Conservation (phyloP, 2,113 vertebrate genomes). For the Phodopus roborovskii region DNA sequence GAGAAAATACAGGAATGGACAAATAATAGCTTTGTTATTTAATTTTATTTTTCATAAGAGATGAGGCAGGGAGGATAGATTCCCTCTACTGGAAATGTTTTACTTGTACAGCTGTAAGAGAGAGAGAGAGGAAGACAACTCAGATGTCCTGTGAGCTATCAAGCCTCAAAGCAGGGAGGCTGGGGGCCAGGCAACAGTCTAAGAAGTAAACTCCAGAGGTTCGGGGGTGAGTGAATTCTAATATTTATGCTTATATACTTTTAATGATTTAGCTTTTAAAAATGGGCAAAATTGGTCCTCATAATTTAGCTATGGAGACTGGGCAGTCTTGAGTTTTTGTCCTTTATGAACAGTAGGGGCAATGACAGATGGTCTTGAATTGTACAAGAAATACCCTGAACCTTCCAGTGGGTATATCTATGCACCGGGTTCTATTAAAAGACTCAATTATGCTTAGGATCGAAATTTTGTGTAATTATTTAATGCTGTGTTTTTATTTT, state of each 20-base stretch:
- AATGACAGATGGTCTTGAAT: not conserved
- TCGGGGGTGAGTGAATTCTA: not conserved
- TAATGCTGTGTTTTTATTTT: not conserved
- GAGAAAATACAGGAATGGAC: not conserved
- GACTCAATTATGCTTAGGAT: not conserved
- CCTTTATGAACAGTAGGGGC: not conserved
- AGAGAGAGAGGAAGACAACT: not conserved
- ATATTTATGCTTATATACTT: not conserved
- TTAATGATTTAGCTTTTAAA: not conserved
- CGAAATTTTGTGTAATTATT: not conserved
- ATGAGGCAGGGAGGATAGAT: not conserved
- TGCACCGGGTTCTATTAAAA: not conserved
- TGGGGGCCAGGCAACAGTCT: not conserved
- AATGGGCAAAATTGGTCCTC: not conserved
- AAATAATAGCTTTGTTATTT: not conserved
- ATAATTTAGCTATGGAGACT: not conserved
- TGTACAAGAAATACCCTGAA: not conserved
- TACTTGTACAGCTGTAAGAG: not conserved
- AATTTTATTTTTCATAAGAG: not conserved
- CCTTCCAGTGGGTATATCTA: not conserved
- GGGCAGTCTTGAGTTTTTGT: not conserved
- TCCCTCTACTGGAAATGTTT: not conserved
- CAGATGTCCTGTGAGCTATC: not conserved
- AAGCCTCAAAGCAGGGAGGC: not conserved
- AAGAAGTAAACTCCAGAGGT: not conserved